Base-by-base conservation (phyloP, 2,888 invertebrate species). In the Odontomyia ornata region DNA sequence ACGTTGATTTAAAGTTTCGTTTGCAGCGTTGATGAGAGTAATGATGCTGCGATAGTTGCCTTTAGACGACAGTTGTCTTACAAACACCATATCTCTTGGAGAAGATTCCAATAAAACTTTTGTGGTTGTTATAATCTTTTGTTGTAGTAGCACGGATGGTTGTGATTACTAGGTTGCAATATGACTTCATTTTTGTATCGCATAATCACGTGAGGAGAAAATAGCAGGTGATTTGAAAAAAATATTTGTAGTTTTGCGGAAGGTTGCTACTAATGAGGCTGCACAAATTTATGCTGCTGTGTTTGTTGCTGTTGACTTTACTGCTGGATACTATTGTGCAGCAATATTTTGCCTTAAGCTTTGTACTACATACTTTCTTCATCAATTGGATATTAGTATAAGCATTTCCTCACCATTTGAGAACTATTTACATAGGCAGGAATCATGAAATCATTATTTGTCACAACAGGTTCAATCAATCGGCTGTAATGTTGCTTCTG, bases 321-420 rank as follows among this genome's bases (percentile, higher is more conserved):
- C 36, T 76, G 75, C 60, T 60, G 30, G 23, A 75, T 69, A 57
- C 60, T 78, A 65, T 83, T 84, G 72, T 81, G 82, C 69, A 85
- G 84, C 0, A 85, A 85, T 79, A n/a, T 87, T 87, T 76, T 86
- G 86, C 0, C 87, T 86, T 84, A 87, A 86, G 79, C 87, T 86
- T 77, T 87, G 86, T 27, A 87, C 79, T 60, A 87, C 86, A 86
- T 1, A 86, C 52, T 80, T 86, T 86, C 75, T 87, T 87, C 1
- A 86, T 86, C 86, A 86, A 86, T 78, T 86, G 85, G 0, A 86
- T 86, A 36, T 86, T 87, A 81, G 86, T 87, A 80, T 85, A 83
- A 86, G 84, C 18, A 86, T 85, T 78, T 87, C 86, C 72, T 86
- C 86, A 21, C 83, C 82, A 71, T 69, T 75, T 65, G 80, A 57